phyloP scores from a whole-genome alignment of 2,797 vertebrate genomes.

The Schizopygopsis malacanthus region DNA sequence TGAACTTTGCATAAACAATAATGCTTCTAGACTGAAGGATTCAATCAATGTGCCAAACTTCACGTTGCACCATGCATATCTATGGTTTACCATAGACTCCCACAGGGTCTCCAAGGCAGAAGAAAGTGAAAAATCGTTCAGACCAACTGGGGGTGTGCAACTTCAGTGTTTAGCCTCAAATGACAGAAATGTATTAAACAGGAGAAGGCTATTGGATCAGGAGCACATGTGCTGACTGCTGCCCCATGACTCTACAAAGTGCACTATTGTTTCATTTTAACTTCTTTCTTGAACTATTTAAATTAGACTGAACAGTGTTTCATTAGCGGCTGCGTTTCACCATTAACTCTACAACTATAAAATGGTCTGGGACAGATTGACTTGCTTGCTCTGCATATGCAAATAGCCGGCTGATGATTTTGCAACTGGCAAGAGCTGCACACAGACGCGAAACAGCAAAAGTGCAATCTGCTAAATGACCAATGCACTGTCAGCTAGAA shows the following conservation, averaged over 20 bases:
- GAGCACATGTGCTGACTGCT: background rate
- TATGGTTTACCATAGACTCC: background rate
- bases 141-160: background rate
- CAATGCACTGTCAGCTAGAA: conserved; percentile 66
- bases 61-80: background rate
- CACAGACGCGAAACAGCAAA: conserved; percentile 33
- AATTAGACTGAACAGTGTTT: conserved; percentile 40
- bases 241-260: background rate
- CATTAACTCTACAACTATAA: conserved; percentile 44
- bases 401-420: conserved; percentile 57
- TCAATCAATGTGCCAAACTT: background rate
- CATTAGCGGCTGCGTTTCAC: conserved; percentile 44
- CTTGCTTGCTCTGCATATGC: conserved; percentile 57
- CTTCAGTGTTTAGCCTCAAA: background rate
- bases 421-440: conserved; percentile 30
- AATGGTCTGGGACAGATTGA: conserved; percentile 42
- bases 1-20: background rate
- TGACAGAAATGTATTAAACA: background rate
- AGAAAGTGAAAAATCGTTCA: background rate
- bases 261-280: background rate
- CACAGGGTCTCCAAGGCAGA: background rate
- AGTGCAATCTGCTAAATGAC: conserved; percentile 61
- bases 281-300: conserved; percentile 4
- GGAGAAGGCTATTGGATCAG: background rate
- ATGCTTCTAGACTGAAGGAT: background rate